Conservation (phyloP, 2,113 vertebrate genomes). For the Anoura caudifer region DNA sequence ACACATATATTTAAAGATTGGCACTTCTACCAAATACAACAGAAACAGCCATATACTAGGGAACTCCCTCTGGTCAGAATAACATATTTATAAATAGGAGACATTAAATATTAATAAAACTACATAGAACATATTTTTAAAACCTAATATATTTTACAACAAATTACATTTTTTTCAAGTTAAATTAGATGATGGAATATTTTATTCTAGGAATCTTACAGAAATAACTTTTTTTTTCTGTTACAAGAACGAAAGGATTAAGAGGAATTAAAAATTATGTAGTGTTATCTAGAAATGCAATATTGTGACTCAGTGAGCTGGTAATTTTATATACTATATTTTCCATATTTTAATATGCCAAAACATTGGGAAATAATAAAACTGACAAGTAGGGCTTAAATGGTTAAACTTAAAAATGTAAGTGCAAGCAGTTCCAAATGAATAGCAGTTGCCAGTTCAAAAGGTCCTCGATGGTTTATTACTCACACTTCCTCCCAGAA, state of each 20-base stretch:
- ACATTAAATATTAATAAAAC: conserved; percentile 14
- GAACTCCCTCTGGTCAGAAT: neutral
- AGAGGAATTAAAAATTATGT: neutral
- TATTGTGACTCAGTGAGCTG: neutral
- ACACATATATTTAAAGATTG: conserved; percentile 12
- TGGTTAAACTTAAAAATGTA: neutral
- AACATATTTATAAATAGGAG: neutral
- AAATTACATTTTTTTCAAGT: neutral
- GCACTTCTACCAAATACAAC: neutral
- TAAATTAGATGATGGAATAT: neutral
- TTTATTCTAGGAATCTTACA: neutral
- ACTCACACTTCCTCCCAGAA: neutral
- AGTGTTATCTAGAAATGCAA: neutral
- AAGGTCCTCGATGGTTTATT: neutral
- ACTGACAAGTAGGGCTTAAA: neutral
- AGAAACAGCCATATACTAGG: neutral
- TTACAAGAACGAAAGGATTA: neutral
- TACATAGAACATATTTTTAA: neutral
- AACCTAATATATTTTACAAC: neutral
- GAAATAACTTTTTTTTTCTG: neutral
- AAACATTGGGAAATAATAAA: neutral
- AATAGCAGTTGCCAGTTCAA: neutral
- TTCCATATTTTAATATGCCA: neutral
- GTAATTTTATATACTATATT: neutral
- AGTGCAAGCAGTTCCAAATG: neutral